These are phyloP conservation scores for Mormoops blainvillei DNA, from an alignment of 2,113 vertebrate species.

Conservation along the genomic window DNA sequence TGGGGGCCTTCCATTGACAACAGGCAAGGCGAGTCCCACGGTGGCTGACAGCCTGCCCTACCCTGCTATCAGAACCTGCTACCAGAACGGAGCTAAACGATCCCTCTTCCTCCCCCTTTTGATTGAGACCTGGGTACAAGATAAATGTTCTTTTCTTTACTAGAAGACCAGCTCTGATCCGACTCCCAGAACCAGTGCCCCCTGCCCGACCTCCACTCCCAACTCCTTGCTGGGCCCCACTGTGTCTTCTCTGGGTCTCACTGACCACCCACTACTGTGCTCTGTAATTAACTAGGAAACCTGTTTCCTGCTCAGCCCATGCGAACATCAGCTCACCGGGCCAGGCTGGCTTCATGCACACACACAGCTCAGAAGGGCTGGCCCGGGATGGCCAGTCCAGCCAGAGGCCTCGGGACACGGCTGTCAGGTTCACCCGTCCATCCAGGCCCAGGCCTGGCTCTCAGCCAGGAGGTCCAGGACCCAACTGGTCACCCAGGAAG, in stretches of 20 bases:
- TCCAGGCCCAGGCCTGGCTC: not conserved
- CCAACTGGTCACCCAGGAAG: fast-evolving
- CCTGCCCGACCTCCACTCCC: not conserved
- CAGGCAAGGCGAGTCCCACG: fast-evolving
- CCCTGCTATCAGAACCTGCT: not conserved
- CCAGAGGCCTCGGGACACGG: not conserved
- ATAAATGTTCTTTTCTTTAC: not conserved
- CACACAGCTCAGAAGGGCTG: not conserved
- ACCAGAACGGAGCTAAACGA: not conserved
- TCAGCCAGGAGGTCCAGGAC: not conserved
- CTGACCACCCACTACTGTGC: fast-evolving
- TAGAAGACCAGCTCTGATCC: not conserved
- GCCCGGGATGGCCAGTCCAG: not conserved
- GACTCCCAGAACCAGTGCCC: not conserved
- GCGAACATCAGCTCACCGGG: not conserved
- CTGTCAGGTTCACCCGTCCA: fast-evolving
- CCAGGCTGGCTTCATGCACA: not conserved
- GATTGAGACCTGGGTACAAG: not conserved
- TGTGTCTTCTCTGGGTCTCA: not conserved
- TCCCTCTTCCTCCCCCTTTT: not conserved
- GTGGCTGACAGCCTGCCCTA: fast-evolving
- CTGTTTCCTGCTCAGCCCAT: not conserved
- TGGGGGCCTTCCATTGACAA: fast-evolving
- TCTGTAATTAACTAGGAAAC: fast-evolving
- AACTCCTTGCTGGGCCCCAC: not conserved